phyloP scores from a whole-genome alignment of 2,797 vertebrate genomes.

The Emydoidea blandingii region DNA sequence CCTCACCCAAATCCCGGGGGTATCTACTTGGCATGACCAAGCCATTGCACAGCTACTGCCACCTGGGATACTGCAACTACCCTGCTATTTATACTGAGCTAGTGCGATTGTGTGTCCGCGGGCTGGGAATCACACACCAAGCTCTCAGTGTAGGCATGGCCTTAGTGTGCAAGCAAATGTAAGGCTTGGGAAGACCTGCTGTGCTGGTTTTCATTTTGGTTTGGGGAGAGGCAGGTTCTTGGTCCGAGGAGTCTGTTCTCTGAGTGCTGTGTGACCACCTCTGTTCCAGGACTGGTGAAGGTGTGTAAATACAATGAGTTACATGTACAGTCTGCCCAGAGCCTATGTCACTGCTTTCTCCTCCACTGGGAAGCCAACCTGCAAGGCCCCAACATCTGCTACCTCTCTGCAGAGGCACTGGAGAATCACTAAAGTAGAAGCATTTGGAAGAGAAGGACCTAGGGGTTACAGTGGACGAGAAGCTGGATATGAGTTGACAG shows the following conservation, averaged over 20 bases:
- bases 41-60: too few species aligned
- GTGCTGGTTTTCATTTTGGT: not conserved
- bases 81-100: too few species aligned
- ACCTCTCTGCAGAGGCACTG: not conserved
- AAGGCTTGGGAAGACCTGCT: not conserved
- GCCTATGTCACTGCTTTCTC: not conserved
- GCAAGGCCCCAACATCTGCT: not conserved
- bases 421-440: not conserved
- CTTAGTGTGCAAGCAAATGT: not conserved
- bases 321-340: not conserved
- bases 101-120: too few species aligned
- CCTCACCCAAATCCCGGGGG: too few species aligned
- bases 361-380: not conserved
- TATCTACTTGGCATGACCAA: too few species aligned
- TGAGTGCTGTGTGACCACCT: not conserved
- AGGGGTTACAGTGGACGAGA: too few species aligned
- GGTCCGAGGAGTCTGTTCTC: not conserved
- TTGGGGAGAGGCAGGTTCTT: not conserved
- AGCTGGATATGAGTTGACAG: too few species aligned
- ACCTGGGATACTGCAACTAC: too few species aligned
- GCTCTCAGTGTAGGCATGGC: too few species aligned
- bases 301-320: not conserved
- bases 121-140: too few species aligned
- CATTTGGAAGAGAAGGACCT: not conserved
- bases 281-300: not conserved